A percentile compares a stretch with the other conserved stretches of the same genome.
Evolutionary conservation across 2,888 invertebrate species (phyloP).

Genomic region (Rugalucina vietnamica): DNA sequence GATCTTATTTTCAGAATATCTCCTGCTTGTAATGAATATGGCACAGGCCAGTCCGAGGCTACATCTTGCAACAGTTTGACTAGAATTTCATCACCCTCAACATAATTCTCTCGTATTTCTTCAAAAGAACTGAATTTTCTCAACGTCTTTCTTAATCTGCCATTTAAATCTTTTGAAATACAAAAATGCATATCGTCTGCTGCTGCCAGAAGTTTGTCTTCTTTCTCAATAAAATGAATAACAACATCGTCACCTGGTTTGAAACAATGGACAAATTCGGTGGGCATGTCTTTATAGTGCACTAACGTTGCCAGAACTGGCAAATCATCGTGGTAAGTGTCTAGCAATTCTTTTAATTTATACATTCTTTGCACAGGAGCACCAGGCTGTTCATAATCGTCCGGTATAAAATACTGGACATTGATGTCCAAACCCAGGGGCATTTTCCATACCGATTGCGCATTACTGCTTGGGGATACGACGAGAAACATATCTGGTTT

Average conservation of each 20-base stretch:
- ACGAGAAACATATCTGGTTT: conserved; percentile 70
- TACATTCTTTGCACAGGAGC: conserved; percentile 43
- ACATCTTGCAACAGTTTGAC: conserved; percentile 73
- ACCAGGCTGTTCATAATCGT: conserved; percentile 54
- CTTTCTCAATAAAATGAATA: conserved; percentile 67
- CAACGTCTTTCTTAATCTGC: conserved; percentile 69
- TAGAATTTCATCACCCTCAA: conserved; percentile 57
- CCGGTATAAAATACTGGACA: conserved; percentile 43
- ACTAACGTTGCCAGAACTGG: conserved; percentile 69
- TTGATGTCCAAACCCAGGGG: conserved; percentile 65
- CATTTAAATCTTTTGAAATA: conserved; percentile 66
- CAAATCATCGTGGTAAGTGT: conserved; percentile 67
- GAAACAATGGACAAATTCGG: conserved; percentile 62
- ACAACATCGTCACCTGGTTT: conserved; percentile 67
- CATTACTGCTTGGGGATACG: conserved; percentile 67
- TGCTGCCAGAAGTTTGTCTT: conserved; percentile 67
- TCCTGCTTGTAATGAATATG: conserved; percentile 71
- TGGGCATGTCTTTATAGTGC: conserved; percentile 64
- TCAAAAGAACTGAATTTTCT: conserved; percentile 64
- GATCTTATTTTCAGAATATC: conserved; percentile 70
- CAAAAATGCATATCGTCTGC: conserved; percentile 63
- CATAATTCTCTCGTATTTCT: conserved; percentile 56
- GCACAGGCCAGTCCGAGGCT: conserved; percentile 74
- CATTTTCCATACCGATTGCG: conserved; percentile 69
- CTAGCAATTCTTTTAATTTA: conserved; percentile 62